These are phyloP conservation scores for Dendrolimus houi DNA, from an alignment of 2,888 invertebrate species.

Conservation along the genomic window DNA sequence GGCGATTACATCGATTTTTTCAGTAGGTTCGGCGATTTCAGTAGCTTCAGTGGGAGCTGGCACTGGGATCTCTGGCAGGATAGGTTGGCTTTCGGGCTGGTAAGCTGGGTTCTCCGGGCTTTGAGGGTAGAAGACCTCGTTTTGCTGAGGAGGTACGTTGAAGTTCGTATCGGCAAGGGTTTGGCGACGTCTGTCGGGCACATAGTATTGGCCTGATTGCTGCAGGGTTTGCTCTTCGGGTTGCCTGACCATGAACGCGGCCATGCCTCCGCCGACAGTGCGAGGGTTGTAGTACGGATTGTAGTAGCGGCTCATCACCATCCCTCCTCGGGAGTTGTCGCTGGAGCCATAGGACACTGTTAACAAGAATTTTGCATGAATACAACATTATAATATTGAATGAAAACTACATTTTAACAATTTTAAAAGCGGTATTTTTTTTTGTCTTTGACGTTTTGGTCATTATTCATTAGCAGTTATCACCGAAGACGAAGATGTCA, in stretches of 20 bases:
- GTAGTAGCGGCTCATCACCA: slow-evolving; percentile 63
- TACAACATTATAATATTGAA: too few species aligned
- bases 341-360: slow-evolving; percentile 58
- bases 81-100: slow-evolving; percentile 33
- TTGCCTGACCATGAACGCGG: slow-evolving; percentile 55
- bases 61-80: slow-evolving; percentile 36
- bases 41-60: slow-evolving; percentile 36
- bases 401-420: too few species aligned
- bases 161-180: slow-evolving; percentile 42
- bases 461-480: too few species aligned
- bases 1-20: slow-evolving; percentile 38
- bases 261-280: slow-evolving; percentile 48
- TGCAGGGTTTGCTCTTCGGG: slow-evolving; percentile 33
- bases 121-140: slow-evolving; percentile 55
- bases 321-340: slow-evolving; percentile 53
- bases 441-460: too few species aligned
- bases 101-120: slow-evolving; percentile 35
- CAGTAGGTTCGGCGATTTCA: slow-evolving; percentile 48
- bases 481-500: too few species aligned
- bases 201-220: slow-evolving; percentile 54
- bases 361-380: slow-evolving; percentile 7
- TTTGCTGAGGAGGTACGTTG: slow-evolving; percentile 49
- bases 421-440: too few species aligned
- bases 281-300: slow-evolving; percentile 57
- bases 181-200: slow-evolving; percentile 58